A percentile compares a stretch with the other conserved stretches of the same genome.
These are phyloP conservation scores for Alethe castanea DNA, from an alignment of 2,113 vertebrate genomes.

Conservation along the genomic window DNA sequence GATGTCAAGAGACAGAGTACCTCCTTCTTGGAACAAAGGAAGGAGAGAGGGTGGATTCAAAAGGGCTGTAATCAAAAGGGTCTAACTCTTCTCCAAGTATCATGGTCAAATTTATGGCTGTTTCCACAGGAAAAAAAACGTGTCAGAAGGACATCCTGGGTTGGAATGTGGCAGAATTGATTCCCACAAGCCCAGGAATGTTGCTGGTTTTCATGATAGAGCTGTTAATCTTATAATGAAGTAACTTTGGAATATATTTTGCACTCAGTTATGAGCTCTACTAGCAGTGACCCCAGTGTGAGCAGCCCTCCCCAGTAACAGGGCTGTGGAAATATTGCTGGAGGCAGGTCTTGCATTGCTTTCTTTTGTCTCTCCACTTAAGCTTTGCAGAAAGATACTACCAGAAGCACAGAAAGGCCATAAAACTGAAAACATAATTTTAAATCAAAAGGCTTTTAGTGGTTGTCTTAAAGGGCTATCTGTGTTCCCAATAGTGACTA, in stretches of 20 bases:
- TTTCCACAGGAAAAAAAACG: neutral
- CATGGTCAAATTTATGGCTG: neutral
- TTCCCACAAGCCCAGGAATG: neutral
- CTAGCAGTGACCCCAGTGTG: neutral
- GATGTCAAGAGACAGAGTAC: neutral
- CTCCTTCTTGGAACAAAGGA: neutral
- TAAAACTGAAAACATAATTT: conserved; percentile 17
- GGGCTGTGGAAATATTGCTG: conserved; percentile 41
- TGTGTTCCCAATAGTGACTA: neutral
- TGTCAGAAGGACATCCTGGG: neutral
- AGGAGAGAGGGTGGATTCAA: neutral
- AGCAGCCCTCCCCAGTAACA: conserved; percentile 3
- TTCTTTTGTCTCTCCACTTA: conserved; percentile 39
- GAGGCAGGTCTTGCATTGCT: conserved; percentile 5
- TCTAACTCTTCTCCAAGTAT: neutral
- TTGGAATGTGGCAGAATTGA: neutral
- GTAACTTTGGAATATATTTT: neutral
- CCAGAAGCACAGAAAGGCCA: conserved; percentile 8
- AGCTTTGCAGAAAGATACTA: conserved; percentile 12
- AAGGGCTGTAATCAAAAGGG: neutral
- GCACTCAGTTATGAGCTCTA: neutral
- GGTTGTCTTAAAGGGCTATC: neutral
- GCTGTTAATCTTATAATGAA: conserved; percentile 33
- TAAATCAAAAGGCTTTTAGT: conserved; percentile 52
- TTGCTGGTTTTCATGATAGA: neutral